A percentile compares a stretch with the other conserved stretches of the same genome.
phyloP scores from a whole-genome alignment of 1,140 invertebrate genomes.

The Tachypleus tridentatus region DNA sequence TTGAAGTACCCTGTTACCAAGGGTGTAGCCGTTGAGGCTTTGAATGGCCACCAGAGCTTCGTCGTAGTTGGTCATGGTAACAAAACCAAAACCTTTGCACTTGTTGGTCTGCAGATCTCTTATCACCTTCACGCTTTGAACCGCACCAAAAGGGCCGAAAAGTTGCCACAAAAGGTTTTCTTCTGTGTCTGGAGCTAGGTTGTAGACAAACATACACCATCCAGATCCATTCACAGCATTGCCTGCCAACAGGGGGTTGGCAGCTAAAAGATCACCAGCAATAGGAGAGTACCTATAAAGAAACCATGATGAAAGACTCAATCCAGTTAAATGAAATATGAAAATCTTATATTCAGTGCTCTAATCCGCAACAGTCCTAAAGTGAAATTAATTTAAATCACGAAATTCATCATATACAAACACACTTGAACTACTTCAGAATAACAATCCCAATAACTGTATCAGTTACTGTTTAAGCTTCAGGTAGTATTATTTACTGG shows the following conservation, averaged over 20 bases:
- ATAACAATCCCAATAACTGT: too few relatives aligned
- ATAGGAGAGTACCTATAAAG: slow-evolving; percentile 84
- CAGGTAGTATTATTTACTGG: too few relatives aligned
- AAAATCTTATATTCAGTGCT: too few relatives aligned
- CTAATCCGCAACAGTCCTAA: slow-evolving; percentile 2
- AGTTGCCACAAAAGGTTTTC: slow-evolving; percentile 98
- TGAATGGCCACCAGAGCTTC: slow-evolving; percentile 95
- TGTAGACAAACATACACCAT: slow-evolving; percentile 99
- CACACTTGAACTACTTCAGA: too few relatives aligned
- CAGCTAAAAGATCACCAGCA: slow-evolving; percentile 68
- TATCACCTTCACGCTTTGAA: slow-evolving; percentile 96
- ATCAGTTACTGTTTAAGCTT: too few relatives aligned
- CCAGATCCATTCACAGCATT: slow-evolving; percentile 56
- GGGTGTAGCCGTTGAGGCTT: slow-evolving; percentile 91
- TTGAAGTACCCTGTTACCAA: slow-evolving; percentile 94
- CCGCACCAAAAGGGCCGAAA: slow-evolving; percentile 97
- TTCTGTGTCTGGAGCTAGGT: slow-evolving; percentile 94
- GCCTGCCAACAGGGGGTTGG: slow-evolving; percentile 66
- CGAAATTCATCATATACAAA: too few relatives aligned
- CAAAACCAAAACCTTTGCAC: slow-evolving; percentile 99
- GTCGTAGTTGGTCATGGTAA: slow-evolving; percentile 99
- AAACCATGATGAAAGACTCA: slow-evolving; percentile 37
- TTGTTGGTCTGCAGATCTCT: slow-evolving; percentile 96
- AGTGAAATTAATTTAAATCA: too few relatives aligned
- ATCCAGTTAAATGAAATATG: neutral